Base-by-base conservation (phyloP, 64 coral and sea anemone genomes). In the Anthopleura sola region DNA sequence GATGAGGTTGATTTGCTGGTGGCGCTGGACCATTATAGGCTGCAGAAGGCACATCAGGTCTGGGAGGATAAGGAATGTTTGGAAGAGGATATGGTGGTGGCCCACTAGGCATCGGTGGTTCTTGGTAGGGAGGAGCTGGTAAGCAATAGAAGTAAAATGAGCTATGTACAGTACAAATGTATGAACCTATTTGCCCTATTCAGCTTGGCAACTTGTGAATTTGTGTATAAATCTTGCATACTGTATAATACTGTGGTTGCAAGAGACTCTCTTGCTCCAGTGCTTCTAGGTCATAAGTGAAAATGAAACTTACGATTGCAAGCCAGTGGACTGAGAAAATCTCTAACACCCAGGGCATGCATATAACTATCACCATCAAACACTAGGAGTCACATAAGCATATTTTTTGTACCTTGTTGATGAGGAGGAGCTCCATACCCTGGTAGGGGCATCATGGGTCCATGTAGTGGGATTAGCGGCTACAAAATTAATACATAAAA, bases 1-100 rank as follows among this genome's bases (percentile, higher is more conserved):
- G 66, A 71, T 0, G 29, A 36, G 66, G 66, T 0, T 32, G 10
- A 71, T 34, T 36, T 34, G 29, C 78, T 48, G 80, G 88, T 0
- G 69, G 85, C n/a, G 53, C 81, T 47, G 57, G 68, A n/a, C 50
- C 85, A 85, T 88, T 85, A 91, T 84, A 90, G 34, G 47, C 66
- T 84, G 28, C 82, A 40, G 47, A 19, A n/a, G 83, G 82, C 4
- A 46, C 7, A 51, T 31, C 18, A 18, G 88, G 89, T 5, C 56
- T 78, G 36, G n/a, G 31, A 40, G 74, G 69, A 80, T 56, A 60
- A 3, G 83, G 82, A 33, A 44, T 60, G 62, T 55, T 77, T 31
- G 33, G 49, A 55, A 48, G 88, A 58, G 83, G 89, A 81, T 90
- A 78, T 55, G 88, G 80, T 19, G 39, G 46, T 51, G 82, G 55